These are phyloP conservation scores for Embiotoca jacksoni DNA, from an alignment of 2,113 vertebrate genomes.

Conservation along the genomic window DNA sequence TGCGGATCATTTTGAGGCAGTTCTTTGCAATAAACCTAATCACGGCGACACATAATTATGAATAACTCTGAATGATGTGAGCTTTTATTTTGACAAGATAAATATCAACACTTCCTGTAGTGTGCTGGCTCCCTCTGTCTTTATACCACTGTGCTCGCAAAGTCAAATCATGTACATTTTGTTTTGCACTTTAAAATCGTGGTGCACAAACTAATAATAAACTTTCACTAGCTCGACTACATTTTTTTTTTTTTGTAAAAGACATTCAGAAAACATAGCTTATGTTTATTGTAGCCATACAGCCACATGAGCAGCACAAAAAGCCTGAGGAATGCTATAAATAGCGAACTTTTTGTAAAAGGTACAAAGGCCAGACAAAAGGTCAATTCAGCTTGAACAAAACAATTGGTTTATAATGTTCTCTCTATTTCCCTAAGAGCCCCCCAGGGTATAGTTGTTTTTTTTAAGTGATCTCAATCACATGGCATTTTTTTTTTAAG, in stretches of 20 bases:
- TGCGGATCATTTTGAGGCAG: not conserved
- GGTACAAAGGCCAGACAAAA: conserved; percentile 34
- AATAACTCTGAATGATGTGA: fast-evolving
- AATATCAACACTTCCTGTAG: conserved; percentile 12
- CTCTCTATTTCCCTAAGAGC: not conserved
- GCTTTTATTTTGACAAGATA: conserved; percentile 55
- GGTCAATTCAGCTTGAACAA: conserved; percentile 13
- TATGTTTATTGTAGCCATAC: too few relatives aligned
- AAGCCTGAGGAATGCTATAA: not conserved
- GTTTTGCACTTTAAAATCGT: not conserved
- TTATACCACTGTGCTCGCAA: not conserved
- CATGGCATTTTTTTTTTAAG: not conserved
- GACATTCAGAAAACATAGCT: not conserved
- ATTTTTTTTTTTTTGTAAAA: not conserved
- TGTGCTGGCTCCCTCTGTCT: not conserved
- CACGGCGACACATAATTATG: not conserved
- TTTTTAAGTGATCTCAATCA: not conserved
- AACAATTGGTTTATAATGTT: not conserved
- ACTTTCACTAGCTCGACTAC: not conserved
- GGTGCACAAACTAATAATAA: not conserved
- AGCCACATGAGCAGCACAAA: conserved; percentile 21
- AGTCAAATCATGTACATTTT: not conserved
- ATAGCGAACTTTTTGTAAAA: conserved; percentile 28
- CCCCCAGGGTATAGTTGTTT: not conserved
- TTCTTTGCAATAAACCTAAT: not conserved